Base-by-base conservation (phyloP, 2,113 vertebrate genomes). In the Larimichthys polyactis region DNA sequence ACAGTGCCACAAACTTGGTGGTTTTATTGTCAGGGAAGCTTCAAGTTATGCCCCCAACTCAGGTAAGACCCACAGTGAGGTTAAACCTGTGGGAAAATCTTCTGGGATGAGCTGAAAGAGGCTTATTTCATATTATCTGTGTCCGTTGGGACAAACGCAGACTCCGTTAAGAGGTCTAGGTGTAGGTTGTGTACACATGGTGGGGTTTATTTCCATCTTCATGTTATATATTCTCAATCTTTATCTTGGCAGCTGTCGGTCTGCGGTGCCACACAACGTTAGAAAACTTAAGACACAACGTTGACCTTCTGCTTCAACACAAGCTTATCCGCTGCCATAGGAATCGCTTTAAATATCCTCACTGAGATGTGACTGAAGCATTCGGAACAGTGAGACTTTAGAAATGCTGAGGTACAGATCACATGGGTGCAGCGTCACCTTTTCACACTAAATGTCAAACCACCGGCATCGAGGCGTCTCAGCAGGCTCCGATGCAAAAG, bases 361-460 rank as follows among this genome's bases (percentile, higher is more conserved):
- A 54, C 36, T 4, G 24, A 52, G 54, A 57, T 8, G 32, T 64
- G 71, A 76, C 15, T 52, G 16, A 58, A 44, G 15, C 36, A 40
- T 19, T 29, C 10, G n/a, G 27, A 48, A 27, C 51, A 57, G 29
- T 17, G 3, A 43, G n/a, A n/a, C 55, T 9, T 14, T 51, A n/a
- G 27, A 46, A 59, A 49, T 16, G 63, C n/a, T 46, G 22, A n/a
- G 12, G 68, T 16, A 15, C 58, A 9, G 7, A 19, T 72, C 36
- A 73, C 70, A 20, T 29, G 66, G 24, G n/a, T 71, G 64, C 15
- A 27, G 64, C 46, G 0, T 81, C 79, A 67, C 88, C 72, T 77
- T 64, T 80, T 81, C 77, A 73, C 69, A 27, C 55, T 68, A 79
- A 83, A 87, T 67, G 62, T 83, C 82, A 85, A 43, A 49, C 68